phyloP scores from a whole-genome alignment of 2,797 vertebrate genomes.

The Garrulus glandarius region DNA sequence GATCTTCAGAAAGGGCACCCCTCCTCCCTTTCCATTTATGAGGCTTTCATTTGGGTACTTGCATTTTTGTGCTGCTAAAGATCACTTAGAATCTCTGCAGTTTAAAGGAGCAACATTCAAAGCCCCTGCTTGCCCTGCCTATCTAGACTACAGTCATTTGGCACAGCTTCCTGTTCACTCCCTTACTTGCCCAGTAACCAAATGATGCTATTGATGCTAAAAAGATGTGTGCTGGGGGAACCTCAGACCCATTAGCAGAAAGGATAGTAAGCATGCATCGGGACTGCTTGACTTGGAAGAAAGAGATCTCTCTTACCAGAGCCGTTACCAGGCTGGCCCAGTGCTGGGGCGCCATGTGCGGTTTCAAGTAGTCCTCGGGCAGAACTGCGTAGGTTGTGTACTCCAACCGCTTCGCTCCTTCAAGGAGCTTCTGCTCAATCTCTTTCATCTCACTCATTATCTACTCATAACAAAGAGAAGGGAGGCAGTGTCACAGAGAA shows the following conservation, averaged over 20 bases:
- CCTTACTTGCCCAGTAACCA: neutral
- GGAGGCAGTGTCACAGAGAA: neutral
- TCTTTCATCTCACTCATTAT: constrained; percentile 71
- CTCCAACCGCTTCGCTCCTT: constrained; percentile 69
- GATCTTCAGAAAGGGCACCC: neutral
- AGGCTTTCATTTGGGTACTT: neutral
- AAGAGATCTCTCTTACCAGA: constrained; percentile 23
- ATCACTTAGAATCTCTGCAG: neutral
- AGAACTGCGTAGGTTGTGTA: constrained; percentile 80
- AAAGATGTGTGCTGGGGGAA: neutral
- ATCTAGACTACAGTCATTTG: neutral
- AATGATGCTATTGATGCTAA: neutral
- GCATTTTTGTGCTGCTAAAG: neutral
- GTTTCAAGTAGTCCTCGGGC: constrained; percentile 73
- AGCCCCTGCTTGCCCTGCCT: neutral
- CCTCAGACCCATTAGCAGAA: neutral
- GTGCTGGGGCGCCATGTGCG: constrained; percentile 75
- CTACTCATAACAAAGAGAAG: constrained; percentile 65
- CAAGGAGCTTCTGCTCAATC: constrained; percentile 65
- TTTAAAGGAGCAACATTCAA: neutral
- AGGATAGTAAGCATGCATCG: neutral
- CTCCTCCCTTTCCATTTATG: neutral
- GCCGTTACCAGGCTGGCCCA: constrained; percentile 76
- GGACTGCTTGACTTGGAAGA: neutral
- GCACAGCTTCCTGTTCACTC: neutral